Conservation (phyloP, 2,888 invertebrate species). For the Sceliomorpha sp. region DNA sequence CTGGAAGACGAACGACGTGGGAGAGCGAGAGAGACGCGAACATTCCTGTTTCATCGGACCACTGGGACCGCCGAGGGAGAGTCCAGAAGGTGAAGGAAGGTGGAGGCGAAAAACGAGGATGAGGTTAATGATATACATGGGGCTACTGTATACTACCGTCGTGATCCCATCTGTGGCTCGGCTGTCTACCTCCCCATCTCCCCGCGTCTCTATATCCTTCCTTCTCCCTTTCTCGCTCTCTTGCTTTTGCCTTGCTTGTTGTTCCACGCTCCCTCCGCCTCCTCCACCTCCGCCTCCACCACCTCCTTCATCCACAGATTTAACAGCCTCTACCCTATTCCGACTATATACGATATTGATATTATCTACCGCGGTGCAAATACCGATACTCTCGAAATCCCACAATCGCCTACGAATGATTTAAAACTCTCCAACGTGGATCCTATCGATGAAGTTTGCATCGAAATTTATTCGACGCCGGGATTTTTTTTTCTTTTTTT, state of each 20-base stretch:
- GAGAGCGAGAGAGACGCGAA: constrained; percentile 52
- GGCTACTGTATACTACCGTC: constrained; percentile 71
- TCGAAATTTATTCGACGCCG: no score
- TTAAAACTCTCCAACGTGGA: no score
- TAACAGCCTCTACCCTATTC: constrained; percentile 2
- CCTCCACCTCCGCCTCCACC: constrained; percentile 4
- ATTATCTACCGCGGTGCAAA: constrained; percentile 22
- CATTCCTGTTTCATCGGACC: constrained; percentile 67
- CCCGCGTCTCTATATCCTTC: constrained; percentile 21
- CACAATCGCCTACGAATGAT: no score
- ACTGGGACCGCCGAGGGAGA: constrained; percentile 62
- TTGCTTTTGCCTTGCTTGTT: constrained; percentile 48
- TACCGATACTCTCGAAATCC: no score
- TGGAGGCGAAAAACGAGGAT: constrained; percentile 73
- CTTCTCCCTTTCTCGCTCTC: constrained; percentile 32
- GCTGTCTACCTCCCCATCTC: no score
- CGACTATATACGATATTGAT: constrained; percentile 13
- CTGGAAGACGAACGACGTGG: constrained; percentile 25
- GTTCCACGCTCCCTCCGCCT: constrained; percentile 32
- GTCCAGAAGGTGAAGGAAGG: constrained; percentile 51
- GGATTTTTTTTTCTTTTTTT: no score
- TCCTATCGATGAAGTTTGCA: no score
- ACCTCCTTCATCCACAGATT: constrained; percentile 1
- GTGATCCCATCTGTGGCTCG: constrained; percentile 71
- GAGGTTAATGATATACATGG: constrained; percentile 78